phyloP scores from a whole-genome alignment of 2,113 vertebrate genomes.

The Nothobranchius furzeri region DNA sequence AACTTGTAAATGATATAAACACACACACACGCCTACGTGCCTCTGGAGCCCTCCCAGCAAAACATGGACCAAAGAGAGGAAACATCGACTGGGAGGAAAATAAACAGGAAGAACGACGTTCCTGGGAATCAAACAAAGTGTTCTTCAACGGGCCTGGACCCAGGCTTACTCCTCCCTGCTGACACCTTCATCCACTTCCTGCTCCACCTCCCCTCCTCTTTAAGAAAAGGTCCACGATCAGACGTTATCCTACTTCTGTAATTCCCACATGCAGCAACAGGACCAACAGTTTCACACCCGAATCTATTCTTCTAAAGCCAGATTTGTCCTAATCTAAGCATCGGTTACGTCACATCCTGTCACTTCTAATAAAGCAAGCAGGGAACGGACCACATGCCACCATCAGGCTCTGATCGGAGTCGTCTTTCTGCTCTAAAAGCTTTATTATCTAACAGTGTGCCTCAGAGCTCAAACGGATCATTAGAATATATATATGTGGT shows the following conservation, averaged over 20 bases:
- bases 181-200: constrained; percentile 42
- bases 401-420: constrained; percentile 7
- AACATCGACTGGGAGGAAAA: constrained; percentile 23
- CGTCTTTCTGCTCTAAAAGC: not conserved
- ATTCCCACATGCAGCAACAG: too few species aligned
- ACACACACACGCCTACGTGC: constrained; percentile 53
- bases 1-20: constrained; percentile 75
- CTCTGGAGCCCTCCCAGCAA: constrained; percentile 62
- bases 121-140: constrained; percentile 43
- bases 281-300: constrained; percentile 1
- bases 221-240: constrained; percentile 32
- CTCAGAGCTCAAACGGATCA: constrained; percentile 25
- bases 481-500: constrained; percentile 10
- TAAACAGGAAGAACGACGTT: constrained; percentile 23
- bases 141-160: constrained; percentile 42
- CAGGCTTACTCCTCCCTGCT: constrained; percentile 27
- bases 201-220: constrained; percentile 47
- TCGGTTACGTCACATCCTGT: constrained; percentile 6
- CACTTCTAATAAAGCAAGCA: constrained; percentile 4
- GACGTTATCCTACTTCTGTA: not conserved
- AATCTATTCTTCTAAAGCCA: too few species aligned
- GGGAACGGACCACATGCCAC: constrained; percentile 13
- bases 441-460: constrained; percentile 31
- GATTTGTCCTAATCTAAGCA: too few species aligned
- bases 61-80: constrained; percentile 56